Conservation (phyloP, 2,113 vertebrate genomes). For the Notiomystis cincta region DNA sequence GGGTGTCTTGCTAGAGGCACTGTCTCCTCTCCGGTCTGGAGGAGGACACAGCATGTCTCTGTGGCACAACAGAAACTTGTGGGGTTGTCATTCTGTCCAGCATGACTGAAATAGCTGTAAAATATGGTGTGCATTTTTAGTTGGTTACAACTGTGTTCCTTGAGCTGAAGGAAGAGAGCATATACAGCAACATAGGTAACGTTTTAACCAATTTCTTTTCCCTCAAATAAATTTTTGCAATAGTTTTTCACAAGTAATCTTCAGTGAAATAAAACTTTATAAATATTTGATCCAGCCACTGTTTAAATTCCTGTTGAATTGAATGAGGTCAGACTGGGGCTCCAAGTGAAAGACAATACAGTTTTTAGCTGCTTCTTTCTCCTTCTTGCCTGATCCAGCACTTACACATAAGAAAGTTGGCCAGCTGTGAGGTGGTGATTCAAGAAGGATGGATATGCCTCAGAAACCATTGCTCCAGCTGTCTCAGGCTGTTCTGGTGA, state of each 20-base stretch:
- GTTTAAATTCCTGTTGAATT: background rate
- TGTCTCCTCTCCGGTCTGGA: background rate
- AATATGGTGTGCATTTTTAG: background rate
- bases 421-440: slow-evolving; percentile 30
- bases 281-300: background rate
- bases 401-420: background rate
- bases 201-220: background rate
- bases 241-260: background rate
- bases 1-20: background rate
- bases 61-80: background rate
- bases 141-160: background rate
- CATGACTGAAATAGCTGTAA: background rate
- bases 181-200: background rate
- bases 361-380: background rate
- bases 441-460: slow-evolving; percentile 10
- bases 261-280: background rate
- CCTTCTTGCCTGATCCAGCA: background rate
- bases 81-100: background rate
- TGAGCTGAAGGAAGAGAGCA: background rate
- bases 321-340: background rate
- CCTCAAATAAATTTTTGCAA: background rate
- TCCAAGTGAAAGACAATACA: background rate
- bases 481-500: slow-evolving; percentile 42
- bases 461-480: slow-evolving; percentile 51
- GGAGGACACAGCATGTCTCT: background rate